phyloP scores from a whole-genome alignment of 1,140 invertebrate species.

The Aphis craccivora region DNA sequence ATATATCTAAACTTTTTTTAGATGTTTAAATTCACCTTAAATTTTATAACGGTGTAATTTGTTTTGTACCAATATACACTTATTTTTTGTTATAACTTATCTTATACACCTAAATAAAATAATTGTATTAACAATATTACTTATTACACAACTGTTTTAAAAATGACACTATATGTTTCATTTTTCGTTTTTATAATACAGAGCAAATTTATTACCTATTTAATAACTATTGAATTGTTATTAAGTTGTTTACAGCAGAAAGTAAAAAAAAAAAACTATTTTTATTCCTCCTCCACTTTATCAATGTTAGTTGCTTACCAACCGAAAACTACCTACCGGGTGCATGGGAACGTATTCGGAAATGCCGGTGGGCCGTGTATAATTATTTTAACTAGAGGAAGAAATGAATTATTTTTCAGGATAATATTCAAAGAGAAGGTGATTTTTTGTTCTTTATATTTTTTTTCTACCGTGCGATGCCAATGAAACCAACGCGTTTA shows the following conservation, averaged over 20 bases:
- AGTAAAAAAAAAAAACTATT: background rate
- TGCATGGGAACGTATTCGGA: constrained; percentile 44
- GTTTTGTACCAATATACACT: background rate
- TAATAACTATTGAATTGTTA: background rate
- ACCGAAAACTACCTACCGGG: constrained; percentile 39
- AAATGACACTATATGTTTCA: background rate
- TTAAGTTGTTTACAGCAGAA: background rate
- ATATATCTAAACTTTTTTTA: too few species aligned
- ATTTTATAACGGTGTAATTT: background rate
- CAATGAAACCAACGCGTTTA: constrained; percentile 37
- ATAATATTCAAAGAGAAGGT: constrained; percentile 55
- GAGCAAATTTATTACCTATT: constrained; percentile 8
- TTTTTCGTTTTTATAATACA: background rate
- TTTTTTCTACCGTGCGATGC: background rate
- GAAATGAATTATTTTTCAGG: constrained; percentile 55
- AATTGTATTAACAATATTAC: background rate
- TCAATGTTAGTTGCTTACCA: background rate
- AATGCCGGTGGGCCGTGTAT: constrained; percentile 54
- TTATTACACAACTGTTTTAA: background rate
- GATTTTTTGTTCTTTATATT: constrained; percentile 34
- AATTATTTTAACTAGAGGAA: constrained; percentile 58
- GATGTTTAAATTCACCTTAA: too few species aligned
- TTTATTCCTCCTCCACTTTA: background rate
- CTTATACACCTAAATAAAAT: background rate
- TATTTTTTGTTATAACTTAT: background rate